Evolutionary conservation across 2,797 vertebrate genomes (phyloP).

Genomic region (Thripadectes ignobilis): DNA sequence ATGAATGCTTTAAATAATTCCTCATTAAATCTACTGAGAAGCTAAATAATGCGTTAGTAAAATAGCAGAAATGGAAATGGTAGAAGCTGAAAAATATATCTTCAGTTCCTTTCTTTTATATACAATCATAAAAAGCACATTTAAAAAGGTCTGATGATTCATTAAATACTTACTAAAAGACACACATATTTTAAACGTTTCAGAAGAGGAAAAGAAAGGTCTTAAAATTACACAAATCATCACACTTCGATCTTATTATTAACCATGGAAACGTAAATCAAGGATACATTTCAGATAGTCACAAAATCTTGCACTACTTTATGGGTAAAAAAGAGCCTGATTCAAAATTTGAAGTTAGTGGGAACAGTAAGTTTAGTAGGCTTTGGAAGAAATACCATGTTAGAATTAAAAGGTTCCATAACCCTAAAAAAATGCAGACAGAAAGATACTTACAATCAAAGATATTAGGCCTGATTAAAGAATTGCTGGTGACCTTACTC

Average conservation of each 20-base stretch:
- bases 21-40: conserved; percentile 78
- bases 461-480: not conserved
- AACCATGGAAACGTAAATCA: not conserved
- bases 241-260: not conserved
- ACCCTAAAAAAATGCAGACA: not conserved
- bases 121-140: conserved; percentile 57
- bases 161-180: conserved; percentile 21
- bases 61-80: conserved; percentile 67
- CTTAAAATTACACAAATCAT: not conserved
- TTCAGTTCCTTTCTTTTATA: conserved; percentile 43
- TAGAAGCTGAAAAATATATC: conserved; percentile 58
- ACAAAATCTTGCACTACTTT: not conserved
- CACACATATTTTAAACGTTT: conserved; percentile 32
- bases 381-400: not conserved
- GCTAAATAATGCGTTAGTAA: conserved; percentile 72
- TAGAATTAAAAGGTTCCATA: not conserved
- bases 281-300: not conserved
- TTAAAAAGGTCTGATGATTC: conserved; percentile 31
- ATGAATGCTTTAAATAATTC: conserved; percentile 68
- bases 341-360: not conserved
- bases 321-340: not conserved
- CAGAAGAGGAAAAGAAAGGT: conserved; percentile 3
- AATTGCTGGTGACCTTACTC: conserved; percentile 16
- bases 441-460: not conserved
- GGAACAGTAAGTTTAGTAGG: not conserved